These are phyloP conservation scores for Phortica okadai DNA, from an alignment of 2,888 invertebrate species.

Conservation along the genomic window DNA sequence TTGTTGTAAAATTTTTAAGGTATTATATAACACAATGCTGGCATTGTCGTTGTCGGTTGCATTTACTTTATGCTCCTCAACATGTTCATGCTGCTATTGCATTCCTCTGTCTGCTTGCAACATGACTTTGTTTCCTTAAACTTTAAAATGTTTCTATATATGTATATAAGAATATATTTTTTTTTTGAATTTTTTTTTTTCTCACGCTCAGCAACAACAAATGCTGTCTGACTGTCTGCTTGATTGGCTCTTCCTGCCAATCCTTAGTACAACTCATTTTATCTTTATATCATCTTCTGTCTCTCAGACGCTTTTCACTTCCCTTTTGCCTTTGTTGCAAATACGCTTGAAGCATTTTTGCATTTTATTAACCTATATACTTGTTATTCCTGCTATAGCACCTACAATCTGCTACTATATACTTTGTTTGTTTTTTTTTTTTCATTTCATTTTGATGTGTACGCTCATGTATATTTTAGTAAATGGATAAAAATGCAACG, in stretches of 20 bases:
- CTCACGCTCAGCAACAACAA: too few relatives aligned
- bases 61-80: background rate
- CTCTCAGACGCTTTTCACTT: background rate
- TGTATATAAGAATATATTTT: too few relatives aligned
- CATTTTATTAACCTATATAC: constrained; percentile 68
- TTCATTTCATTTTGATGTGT: constrained; percentile 19
- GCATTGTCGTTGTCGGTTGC: background rate
- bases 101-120: background rate
- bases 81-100: background rate
- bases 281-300: background rate
- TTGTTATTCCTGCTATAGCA: constrained; percentile 35
- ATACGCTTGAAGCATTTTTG: constrained; percentile 51
- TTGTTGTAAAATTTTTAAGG: background rate
- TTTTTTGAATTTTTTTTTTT: too few relatives aligned
- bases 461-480: constrained; percentile 40
- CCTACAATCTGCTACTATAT: constrained; percentile 6
- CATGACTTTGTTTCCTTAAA: background rate
- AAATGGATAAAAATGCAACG: constrained; percentile 67
- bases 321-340: constrained; percentile 45
- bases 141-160: too few relatives aligned
- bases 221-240: background rate
- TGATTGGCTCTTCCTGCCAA: constrained; percentile 22
- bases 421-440: background rate
- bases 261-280: background rate
- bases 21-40: background rate